Percentiles rank a stretch among this genome's conserved stretches.
These are phyloP conservation scores for Yponomeuta plumbellus DNA, from an alignment of 2,888 invertebrate genomes.

Conservation along the genomic window DNA sequence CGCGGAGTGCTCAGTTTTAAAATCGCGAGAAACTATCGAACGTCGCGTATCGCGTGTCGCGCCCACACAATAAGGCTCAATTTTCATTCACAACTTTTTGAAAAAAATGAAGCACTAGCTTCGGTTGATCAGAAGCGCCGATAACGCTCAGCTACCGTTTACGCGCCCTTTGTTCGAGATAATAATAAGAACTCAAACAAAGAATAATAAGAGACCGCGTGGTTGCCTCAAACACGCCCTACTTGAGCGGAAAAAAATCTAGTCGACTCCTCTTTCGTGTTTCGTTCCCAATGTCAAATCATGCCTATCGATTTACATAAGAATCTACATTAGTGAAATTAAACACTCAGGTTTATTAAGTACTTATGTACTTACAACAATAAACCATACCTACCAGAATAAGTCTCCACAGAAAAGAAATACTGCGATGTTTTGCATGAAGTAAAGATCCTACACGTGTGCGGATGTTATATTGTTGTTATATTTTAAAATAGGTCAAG, in stretches of 20 bases:
- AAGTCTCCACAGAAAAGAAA: no score
- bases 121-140: conserved; percentile 69
- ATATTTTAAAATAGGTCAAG: conserved; percentile 31
- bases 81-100: conserved; percentile 35
- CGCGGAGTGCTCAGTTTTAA: conserved; percentile 25
- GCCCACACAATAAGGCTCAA: conserved; percentile 49
- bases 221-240: conserved; percentile 55
- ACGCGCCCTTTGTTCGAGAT: conserved; percentile 65
- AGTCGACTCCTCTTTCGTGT: conserved; percentile 43
- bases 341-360: no score
- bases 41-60: conserved; percentile 54
- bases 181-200: conserved; percentile 72
- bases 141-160: conserved; percentile 71
- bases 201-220: conserved; percentile 49
- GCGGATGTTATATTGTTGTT: conserved; percentile 42
- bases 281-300: conserved; percentile 29
- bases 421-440: no score
- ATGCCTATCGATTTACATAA: conserved; percentile 13
- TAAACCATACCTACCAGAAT: no score
- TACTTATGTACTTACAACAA: no score
- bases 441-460: conserved; percentile 38
- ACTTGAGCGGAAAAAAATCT: conserved; percentile 55
- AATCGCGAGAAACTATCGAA: conserved; percentile 44
- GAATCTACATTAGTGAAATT: neutral
- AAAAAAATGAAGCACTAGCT: conserved; percentile 30